A percentile compares a stretch with the other conserved stretches of the same genome.
phyloP scores from a whole-genome alignment of 2,797 vertebrate species.

The Bovichtus diacanthus region DNA sequence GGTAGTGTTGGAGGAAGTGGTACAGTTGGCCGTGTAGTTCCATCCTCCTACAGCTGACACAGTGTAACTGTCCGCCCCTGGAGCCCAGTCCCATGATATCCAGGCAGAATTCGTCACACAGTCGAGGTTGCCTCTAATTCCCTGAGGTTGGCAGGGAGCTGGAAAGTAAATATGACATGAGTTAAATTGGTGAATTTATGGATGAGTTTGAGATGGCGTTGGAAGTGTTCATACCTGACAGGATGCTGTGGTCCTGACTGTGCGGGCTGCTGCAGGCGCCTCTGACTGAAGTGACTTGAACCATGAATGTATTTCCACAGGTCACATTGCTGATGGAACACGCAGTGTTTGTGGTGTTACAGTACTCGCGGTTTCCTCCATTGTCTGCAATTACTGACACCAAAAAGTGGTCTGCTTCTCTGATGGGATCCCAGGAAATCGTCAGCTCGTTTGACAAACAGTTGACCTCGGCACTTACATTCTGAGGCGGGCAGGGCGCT shows the following conservation, averaged over 20 bases:
- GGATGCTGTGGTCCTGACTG: constrained; percentile 40
- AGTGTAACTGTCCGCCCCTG: constrained; percentile 65
- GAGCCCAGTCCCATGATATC: constrained; percentile 75
- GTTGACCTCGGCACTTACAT: constrained; percentile 63
- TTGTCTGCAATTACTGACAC: constrained; percentile 41
- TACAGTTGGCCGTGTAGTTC: constrained; percentile 64
- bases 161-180: constrained; percentile 15
- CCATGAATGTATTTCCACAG: constrained; percentile 72
- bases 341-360: constrained; percentile 67
- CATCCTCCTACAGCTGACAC: constrained; percentile 67
- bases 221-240: constrained; percentile 61
- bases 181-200: background rate
- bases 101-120: constrained; percentile 80
- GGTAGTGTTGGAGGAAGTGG: constrained; percentile 63
- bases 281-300: constrained; percentile 69
- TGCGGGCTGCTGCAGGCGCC: constrained; percentile 62
- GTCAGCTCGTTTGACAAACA: constrained; percentile 64
- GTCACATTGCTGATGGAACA: constrained; percentile 65
- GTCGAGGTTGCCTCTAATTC: constrained; percentile 64
- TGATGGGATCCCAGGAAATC: constrained; percentile 69
- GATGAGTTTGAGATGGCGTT: background rate
- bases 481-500: constrained; percentile 79
- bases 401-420: constrained; percentile 62
- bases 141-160: constrained; percentile 82
- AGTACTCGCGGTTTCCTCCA: constrained; percentile 41